Evolutionary conservation across 2,888 invertebrate species (phyloP).

Genomic region (Caenorhabditis sp.): DNA sequence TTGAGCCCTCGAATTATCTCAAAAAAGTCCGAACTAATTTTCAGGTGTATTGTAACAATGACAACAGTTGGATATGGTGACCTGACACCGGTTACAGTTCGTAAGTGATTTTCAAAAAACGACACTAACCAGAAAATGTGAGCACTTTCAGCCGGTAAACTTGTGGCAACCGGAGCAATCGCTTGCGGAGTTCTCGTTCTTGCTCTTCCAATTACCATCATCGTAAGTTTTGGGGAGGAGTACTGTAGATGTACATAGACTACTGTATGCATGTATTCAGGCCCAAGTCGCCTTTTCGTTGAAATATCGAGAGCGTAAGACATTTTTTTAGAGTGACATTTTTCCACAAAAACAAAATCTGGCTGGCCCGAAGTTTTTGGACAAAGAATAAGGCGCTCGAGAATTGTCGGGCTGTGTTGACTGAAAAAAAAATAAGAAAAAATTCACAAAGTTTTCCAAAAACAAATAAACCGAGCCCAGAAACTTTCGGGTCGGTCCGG

Average conservation of each 20-base stretch:
- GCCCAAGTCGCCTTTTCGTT: constrained; percentile 60
- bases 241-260: constrained; percentile 2
- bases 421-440: no score
- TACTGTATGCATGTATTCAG: constrained; percentile 27
- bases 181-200: constrained; percentile 56
- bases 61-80: constrained; percentile 66
- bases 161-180: constrained; percentile 64
- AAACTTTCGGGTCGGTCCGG: no score
- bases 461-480: no score
- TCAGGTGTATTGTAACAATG: constrained; percentile 63
- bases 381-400: no score
- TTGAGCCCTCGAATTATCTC: no score
- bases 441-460: no score
- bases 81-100: constrained; percentile 59
- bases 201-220: constrained; percentile 57
- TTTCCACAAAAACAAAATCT: no score
- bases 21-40: constrained; percentile 1
- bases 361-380: no score
- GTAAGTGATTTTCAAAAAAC: constrained; percentile 38
- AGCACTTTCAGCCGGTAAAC: constrained; percentile 57
- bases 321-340: constrained; percentile 7
- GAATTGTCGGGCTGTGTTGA: no score
- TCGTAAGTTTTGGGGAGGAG: constrained; percentile 43
- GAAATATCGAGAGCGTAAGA: constrained; percentile 32
- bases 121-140: background rate